Evolutionary conservation across 2,888 invertebrate genomes (phyloP).

Genomic region (Apamea sordens): DNA sequence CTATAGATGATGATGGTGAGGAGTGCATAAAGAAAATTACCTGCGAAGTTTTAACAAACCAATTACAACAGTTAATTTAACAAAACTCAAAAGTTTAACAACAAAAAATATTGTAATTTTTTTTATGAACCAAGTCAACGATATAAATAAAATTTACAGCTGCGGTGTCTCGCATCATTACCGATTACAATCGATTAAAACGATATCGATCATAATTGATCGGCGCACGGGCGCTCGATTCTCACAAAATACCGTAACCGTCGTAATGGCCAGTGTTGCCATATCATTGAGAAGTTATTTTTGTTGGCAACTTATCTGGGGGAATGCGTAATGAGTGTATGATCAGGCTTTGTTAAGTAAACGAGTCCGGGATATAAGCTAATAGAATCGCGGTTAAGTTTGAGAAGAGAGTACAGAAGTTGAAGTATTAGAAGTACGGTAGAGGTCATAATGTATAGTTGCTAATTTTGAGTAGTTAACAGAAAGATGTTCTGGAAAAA

Average conservation of each 20-base stretch:
- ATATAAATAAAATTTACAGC: conserved; percentile 79
- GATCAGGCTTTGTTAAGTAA: conserved; percentile 33
- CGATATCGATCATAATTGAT: conserved; percentile 85
- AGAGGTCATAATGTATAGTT: background rate
- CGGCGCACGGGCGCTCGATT: conserved; percentile 80
- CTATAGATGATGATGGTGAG: background rate
- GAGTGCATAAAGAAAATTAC: background rate
- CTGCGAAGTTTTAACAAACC: conserved; percentile 1
- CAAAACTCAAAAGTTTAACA: conserved; percentile 9
- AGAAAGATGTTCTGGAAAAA: too few relatives aligned
- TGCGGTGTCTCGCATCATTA: conserved; percentile 82
- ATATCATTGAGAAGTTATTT: conserved; percentile 58
- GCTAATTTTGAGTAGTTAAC: too few relatives aligned
- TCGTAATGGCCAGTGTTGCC: conserved; percentile 59
- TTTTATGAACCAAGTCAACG: conserved; percentile 40
- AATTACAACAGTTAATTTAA: conserved; percentile 21
- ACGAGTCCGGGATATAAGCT: conserved; percentile 3
- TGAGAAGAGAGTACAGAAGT: background rate
- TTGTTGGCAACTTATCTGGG: conserved; percentile 45
- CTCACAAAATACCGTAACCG: conserved; percentile 67
- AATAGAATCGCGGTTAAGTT: background rate
- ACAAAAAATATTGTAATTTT: background rate
- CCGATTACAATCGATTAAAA: conserved; percentile 86
- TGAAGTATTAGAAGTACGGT: background rate
- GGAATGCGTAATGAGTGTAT: conserved; percentile 52